These are phyloP conservation scores for Didymodactylos carnosus DNA, from an alignment of 2,888 invertebrate species.

Conservation along the genomic window DNA sequence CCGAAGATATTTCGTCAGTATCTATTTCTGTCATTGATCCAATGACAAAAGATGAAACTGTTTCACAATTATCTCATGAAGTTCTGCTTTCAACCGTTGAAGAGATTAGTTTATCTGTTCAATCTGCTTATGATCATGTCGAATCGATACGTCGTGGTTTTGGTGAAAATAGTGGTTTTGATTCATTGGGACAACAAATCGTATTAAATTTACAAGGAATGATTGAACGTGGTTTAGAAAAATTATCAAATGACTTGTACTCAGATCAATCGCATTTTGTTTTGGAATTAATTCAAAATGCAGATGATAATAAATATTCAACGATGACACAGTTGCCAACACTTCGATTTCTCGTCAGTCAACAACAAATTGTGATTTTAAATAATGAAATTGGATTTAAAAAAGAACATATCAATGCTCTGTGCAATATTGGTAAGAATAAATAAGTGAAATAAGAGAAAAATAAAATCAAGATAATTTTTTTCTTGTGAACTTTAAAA, in stretches of 20 bases:
- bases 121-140: conserved; percentile 17
- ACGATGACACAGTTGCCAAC: conserved; percentile 19
- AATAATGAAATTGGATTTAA: conserved; percentile 33
- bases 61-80: no score
- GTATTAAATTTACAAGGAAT: conserved; percentile 19
- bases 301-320: conserved; percentile 33
- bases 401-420: conserved; percentile 26
- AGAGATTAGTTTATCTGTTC: no score
- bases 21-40: no score
- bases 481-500: no score
- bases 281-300: conserved; percentile 34
- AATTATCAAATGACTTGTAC: conserved; percentile 22
- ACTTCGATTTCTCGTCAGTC: conserved; percentile 23
- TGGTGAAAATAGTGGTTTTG: conserved; percentile 28
- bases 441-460: no score
- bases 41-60: no score
- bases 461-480: no score
- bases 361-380: conserved; percentile 21
- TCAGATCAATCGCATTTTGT: conserved; percentile 33
- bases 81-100: no score
- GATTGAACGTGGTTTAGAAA: conserved; percentile 27
- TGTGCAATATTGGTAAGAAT: conserved; percentile 35
- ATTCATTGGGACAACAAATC: conserved; percentile 24
- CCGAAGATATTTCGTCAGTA: no score
- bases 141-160: conserved; percentile 27